A percentile compares a stretch with the other conserved stretches of the same genome.
These are phyloP conservation scores for Pasiphila rectangulata DNA, from an alignment of 2,888 invertebrate genomes.

Conservation along the genomic window DNA sequence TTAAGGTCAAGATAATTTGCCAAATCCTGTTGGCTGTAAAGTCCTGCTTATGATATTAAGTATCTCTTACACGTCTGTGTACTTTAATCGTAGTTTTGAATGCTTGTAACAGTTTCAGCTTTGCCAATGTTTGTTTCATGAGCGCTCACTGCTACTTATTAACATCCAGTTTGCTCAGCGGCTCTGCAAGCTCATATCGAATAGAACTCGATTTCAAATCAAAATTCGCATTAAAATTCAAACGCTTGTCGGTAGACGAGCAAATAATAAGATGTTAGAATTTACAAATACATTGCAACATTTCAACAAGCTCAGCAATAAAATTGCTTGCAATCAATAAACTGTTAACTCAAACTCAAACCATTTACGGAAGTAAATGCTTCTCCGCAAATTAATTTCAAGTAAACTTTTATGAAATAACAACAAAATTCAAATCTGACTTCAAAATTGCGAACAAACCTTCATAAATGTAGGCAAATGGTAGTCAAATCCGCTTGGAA, in stretches of 20 bases:
- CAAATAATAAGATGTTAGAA: conserved; percentile 2
- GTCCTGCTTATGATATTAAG: conserved; percentile 39
- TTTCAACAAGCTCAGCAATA: conserved; percentile 13
- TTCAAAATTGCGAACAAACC: conserved; percentile 51
- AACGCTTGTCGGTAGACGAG: neutral
- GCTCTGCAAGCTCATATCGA: conserved; percentile 5
- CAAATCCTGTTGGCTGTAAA: conserved; percentile 55
- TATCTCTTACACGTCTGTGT: conserved; percentile 29
- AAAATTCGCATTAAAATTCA: neutral
- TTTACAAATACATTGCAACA: conserved; percentile 11
- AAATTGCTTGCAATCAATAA: conserved; percentile 21
- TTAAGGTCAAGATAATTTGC: conserved; percentile 60
- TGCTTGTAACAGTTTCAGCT: conserved; percentile 19
- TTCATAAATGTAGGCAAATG: conserved; percentile 61
- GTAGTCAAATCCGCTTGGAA: conserved; percentile 66
- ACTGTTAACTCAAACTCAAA: conserved; percentile 20
- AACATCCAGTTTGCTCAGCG: conserved; percentile 15
- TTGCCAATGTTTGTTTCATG: conserved; percentile 15
- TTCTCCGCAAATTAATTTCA: conserved; percentile 44
- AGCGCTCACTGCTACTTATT: conserved; percentile 15
- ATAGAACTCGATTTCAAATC: conserved; percentile 8
- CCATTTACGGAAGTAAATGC: conserved; percentile 18
- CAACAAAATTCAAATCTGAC: conserved; percentile 49
- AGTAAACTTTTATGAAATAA: conserved; percentile 44
- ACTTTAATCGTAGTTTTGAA: conserved; percentile 21